Conservation (phyloP, 2,113 vertebrate genomes). For the Cyprinodon variegatus region DNA sequence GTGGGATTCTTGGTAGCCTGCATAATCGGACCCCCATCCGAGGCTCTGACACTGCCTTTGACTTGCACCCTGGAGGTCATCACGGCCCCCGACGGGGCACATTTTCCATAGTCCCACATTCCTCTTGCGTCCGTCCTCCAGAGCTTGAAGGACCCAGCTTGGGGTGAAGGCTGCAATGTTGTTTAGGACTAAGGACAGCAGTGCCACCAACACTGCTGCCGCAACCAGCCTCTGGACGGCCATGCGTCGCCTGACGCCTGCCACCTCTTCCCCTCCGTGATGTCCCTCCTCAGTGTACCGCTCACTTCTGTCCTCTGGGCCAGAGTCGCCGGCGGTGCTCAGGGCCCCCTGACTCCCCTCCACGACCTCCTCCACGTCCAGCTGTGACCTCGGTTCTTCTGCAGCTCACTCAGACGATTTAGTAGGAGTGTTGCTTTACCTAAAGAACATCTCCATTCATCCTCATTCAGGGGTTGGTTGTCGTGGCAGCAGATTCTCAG, state of each 20-base stretch:
- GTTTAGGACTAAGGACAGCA: constrained; percentile 94
- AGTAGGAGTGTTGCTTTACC: constrained; percentile 64
- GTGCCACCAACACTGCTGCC: constrained; percentile 91
- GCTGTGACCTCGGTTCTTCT: constrained; percentile 35
- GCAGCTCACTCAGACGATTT: constrained; percentile 40
- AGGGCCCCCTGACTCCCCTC: constrained; percentile 51
- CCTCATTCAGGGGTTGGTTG: constrained; percentile 76
- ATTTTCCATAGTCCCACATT: constrained; percentile 95
- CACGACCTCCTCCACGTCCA: constrained; percentile 49
- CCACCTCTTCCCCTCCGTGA: constrained; percentile 62
- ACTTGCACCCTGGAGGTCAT: constrained; percentile 55
- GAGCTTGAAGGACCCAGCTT: constrained; percentile 92
- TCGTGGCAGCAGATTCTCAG: constrained; percentile 75
- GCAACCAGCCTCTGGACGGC: constrained; percentile 92
- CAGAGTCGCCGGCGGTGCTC: constrained; percentile 51
- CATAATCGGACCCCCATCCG: constrained; percentile 91
- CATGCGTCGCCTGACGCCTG: constrained; percentile 79
- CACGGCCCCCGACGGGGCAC: constrained; percentile 83
- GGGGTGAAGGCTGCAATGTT: constrained; percentile 93
- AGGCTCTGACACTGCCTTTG: constrained; percentile 84
- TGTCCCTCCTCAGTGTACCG: constrained; percentile 41
- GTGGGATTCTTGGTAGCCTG: constrained; percentile 93
- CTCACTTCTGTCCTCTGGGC: constrained; percentile 51
- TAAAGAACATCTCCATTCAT: constrained; percentile 99
- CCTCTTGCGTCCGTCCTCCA: constrained; percentile 92